phyloP scores from a whole-genome alignment of 2,888 invertebrate species.

The Agrotis exclamationis region DNA sequence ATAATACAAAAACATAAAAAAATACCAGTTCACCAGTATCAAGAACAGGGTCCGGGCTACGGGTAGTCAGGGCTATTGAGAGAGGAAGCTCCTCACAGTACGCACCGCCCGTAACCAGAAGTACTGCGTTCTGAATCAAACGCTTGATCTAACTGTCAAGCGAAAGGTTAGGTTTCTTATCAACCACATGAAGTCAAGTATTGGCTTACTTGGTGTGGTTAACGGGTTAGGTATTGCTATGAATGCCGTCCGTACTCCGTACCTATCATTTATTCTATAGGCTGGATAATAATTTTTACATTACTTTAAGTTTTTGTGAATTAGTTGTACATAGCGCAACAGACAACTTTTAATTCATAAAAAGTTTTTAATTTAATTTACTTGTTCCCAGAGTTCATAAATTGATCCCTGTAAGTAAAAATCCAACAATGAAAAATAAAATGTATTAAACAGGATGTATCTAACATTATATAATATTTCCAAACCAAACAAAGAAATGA shows the following conservation, averaged over 20 bases:
- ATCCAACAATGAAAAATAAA: neutral
- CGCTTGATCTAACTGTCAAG: too few species aligned
- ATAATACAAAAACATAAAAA: too few species aligned
- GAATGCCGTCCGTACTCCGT: neutral
- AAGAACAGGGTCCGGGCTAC: too few species aligned
- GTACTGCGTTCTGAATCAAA: too few species aligned
- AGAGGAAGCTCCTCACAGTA: too few species aligned
- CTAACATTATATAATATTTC: constrained; percentile 21
- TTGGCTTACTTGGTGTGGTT: neutral
- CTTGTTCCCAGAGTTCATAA: neutral
- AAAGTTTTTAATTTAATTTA: neutral
- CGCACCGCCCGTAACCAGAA: too few species aligned
- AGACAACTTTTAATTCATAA: neutral
- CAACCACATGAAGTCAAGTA: neutral
- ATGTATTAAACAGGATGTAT: neutral
- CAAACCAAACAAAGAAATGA: constrained; percentile 46
- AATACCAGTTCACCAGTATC: too few species aligned
- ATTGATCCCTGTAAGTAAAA: constrained; percentile 5
- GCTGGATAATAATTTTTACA: too few species aligned
- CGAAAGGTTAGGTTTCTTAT: neutral
- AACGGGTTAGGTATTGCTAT: neutral
- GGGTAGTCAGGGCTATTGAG: too few species aligned
- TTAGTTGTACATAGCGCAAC: neutral
- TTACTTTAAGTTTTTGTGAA: neutral
- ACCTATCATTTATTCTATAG: too few species aligned